A percentile compares a stretch with the other conserved stretches of the same genome.
Evolutionary conservation across 2,888 invertebrate species (phyloP).

Genomic region (Patella depressa): DNA sequence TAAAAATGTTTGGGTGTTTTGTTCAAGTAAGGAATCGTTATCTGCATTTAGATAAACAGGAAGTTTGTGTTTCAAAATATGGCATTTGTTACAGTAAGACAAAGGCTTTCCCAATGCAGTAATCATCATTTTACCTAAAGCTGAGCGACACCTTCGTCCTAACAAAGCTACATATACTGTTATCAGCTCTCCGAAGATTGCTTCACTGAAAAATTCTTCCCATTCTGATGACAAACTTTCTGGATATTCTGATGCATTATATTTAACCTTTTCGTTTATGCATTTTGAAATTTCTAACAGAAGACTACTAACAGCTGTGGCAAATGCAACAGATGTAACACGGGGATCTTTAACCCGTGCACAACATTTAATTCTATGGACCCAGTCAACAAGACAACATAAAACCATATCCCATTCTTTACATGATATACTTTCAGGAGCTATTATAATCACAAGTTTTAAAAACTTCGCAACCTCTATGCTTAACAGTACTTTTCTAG

Average conservation of each 20-base stretch:
- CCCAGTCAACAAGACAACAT: slow-evolving; percentile 81
- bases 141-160: background rate
- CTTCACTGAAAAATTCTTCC: slow-evolving; percentile 82
- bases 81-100: slow-evolving; percentile 50
- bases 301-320: slow-evolving; percentile 46
- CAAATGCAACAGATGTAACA: slow-evolving; percentile 49
- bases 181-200: slow-evolving; percentile 75
- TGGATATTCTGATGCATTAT: slow-evolving; percentile 44
- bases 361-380: slow-evolving; percentile 64
- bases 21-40: slow-evolving; percentile 54
- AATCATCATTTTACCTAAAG: slow-evolving; percentile 33
- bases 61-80: slow-evolving; percentile 57
- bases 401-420: slow-evolving; percentile 81
- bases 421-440: slow-evolving; percentile 66
- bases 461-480: slow-evolving; percentile 72
- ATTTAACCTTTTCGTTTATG: slow-evolving; percentile 56
- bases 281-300: slow-evolving; percentile 66
- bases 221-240: slow-evolving; percentile 79
- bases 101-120: slow-evolving; percentile 46
- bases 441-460: slow-evolving; percentile 63
- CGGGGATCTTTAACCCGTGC: background rate
- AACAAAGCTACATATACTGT: slow-evolving; percentile 72
- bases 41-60: slow-evolving; percentile 62
- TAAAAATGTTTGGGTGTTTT: slow-evolving; percentile 65
- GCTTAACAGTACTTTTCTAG: slow-evolving; percentile 63